Evolutionary conservation across 2,113 vertebrate genomes (phyloP).

Genomic region (Dolichotis patagonum): DNA sequence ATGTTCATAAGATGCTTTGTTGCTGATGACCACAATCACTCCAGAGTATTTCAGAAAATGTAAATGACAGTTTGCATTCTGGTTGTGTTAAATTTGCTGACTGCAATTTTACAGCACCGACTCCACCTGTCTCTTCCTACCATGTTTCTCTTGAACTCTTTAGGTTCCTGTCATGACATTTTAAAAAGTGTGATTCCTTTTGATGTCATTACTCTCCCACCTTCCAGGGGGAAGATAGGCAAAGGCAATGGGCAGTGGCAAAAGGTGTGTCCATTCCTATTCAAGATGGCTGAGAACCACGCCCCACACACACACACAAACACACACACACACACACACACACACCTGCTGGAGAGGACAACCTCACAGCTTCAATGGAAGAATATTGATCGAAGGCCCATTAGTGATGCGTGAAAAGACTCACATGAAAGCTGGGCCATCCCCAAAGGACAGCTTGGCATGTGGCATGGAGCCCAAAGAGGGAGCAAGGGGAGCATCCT

Average conservation of each 20-base stretch:
- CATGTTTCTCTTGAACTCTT: neutral
- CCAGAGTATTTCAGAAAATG: slow-evolving; percentile 17
- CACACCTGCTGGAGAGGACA: neutral
- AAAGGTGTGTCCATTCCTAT: neutral
- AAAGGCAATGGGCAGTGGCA: neutral
- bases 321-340: neutral
- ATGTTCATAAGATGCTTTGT: neutral
- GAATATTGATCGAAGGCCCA: neutral
- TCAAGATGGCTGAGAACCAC: neutral
- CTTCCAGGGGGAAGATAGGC: neutral
- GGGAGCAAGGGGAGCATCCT: neutral
- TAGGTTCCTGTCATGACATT: neutral
- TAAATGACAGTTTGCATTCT: neutral
- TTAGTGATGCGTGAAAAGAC: neutral
- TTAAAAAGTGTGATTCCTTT: neutral
- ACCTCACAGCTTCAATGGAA: neutral
- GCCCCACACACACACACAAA: no score
- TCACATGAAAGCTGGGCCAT: neutral
- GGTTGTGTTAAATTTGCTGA: neutral
- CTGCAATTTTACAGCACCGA: neutral
- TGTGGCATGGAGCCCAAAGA: neutral
- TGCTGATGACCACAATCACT: neutral
- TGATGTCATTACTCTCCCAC: neutral
- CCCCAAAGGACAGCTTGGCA: neutral
- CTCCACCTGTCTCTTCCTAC: neutral